Evolutionary conservation across 2,888 invertebrate genomes (phyloP).

Genomic region (Phragmatobia fuliginosa): DNA sequence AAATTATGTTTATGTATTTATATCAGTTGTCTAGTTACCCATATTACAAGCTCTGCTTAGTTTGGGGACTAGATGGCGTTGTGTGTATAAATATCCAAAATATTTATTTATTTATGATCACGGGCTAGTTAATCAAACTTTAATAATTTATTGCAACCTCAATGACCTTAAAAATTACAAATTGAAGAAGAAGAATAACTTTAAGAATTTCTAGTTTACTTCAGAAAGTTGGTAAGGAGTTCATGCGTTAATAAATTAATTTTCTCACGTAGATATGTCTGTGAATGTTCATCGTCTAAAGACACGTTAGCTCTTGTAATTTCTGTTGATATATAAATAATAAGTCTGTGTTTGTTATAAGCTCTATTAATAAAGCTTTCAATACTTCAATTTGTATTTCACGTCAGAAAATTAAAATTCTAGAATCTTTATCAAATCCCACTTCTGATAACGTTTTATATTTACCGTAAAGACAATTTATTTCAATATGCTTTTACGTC

Average conservation of each 20-base stretch:
- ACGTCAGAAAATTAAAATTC: neutral
- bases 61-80: too few relatives aligned
- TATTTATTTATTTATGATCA: conserved; percentile 7
- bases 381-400: neutral
- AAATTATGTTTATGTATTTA: too few relatives aligned
- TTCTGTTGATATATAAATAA: neutral
- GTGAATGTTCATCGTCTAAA: neutral
- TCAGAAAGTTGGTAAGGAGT: neutral
- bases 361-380: neutral
- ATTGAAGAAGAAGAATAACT: neutral
- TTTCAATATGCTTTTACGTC: conserved; percentile 11
- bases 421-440: neutral
- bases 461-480: conserved; percentile 11
- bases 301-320: neutral
- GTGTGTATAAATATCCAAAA: too few relatives aligned
- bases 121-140: neutral
- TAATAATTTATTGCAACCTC: neutral
- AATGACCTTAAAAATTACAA: neutral
- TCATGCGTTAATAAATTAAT: neutral
- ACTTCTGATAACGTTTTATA: neutral
- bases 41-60: too few relatives aligned
- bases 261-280: neutral
- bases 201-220: neutral
- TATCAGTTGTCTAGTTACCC: too few relatives aligned
- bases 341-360: neutral